Base-by-base conservation (phyloP, 2,113 vertebrate species). In the Carassius carassius region DNA sequence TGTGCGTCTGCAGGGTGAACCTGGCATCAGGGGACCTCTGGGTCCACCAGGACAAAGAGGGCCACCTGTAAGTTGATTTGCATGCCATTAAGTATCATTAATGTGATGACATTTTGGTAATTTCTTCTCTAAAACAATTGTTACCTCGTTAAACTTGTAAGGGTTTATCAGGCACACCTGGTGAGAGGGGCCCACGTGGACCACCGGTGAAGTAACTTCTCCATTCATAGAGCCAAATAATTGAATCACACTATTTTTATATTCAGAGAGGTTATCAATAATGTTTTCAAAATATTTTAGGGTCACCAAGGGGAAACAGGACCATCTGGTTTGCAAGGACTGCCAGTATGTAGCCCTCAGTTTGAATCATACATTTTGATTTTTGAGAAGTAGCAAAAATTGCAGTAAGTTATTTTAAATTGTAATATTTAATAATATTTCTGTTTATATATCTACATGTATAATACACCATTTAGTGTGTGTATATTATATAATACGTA, bases 1-100 rank as follows among this genome's bases (percentile, higher is more conserved):
- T 83, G 47, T 88, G 69, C 78, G 19, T n/a, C 41, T 58, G n/a
- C 78, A 96, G 96, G 95, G 96, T 85, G 92, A 94, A 73, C 58
- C 41, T 3, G 96, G 96, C 81, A 81, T 92, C 54, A 91, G 56
- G 75, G 96, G 96, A 0, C 78, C 72, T 0, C 78, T 79, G 0
- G 96, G 95, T 23, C 88, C 87, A 25, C 89, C 70, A 63, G 96
- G 96, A 35, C 93, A 93, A 88, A 81, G 87, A 65, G 95, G 95
- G 17, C 85, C 87, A 29, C 92, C 92, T 88, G 95, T 96, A 74
- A 92, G 92, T 4, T 4, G 1, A 13, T 29, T 23, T 56, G 11
- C n/a, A 54, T 51, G 17, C 37, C 3, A 69, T 29, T 10, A 56
- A 67, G 32, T 3, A 37, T 37, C 14, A 21, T 14, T 35, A 63